Evolutionary conservation across 2,113 vertebrate genomes (phyloP), one percentile per base, ranked within the genome.

Genomic region (Coryphaenoides rupestris): DNA sequence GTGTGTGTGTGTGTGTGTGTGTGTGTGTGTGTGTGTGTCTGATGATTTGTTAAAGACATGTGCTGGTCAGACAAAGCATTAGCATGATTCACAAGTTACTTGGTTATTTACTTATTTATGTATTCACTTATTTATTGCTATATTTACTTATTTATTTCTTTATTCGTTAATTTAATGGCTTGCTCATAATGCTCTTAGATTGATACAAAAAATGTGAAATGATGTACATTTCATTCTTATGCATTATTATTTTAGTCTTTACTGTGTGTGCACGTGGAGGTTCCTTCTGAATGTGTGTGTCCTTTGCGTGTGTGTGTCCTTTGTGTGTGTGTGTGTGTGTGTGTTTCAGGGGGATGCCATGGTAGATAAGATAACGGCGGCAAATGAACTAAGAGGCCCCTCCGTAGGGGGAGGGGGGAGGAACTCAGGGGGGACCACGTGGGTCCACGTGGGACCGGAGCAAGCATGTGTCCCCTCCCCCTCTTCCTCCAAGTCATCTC

Each of bases 1-100:
- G 4, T 49, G 47, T 49, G 47, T 49, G 47, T 49, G 47, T 49
- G 47, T 49, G 47, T n/a, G 47, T 49, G 47, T 49, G 17, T 49
- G 47, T 49, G 47, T 49, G 47, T 49, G 47, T 49, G 47, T 49
- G 47, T 49, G 47, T 49, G 47, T 49, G 47, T 49, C 14, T 49
- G 47, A 3, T 26, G 24, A 26, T 33, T 33, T 9, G 1, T 33
- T 33, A 5, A 33, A 33, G 28, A 33, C 28, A 33, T 5, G 28
- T 33, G 28, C 28, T 33, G 28, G 28, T 33, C 28, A 33, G 4
- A 33, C n/a, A n/a, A n/a, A n/a, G n/a, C n/a, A n/a, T n/a, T n/a
- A n/a, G n/a, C n/a, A n/a, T n/a, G n/a, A n/a, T n/a, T n/a, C n/a
- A n/a, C n/a, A n/a, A n/a, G n/a, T n/a, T n/a, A n/a, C n/a, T n/a